Evolutionary conservation across 2,888 invertebrate genomes (phyloP), one percentile per base, ranked within the genome.

Genomic region (Drosophila phalerata): DNA sequence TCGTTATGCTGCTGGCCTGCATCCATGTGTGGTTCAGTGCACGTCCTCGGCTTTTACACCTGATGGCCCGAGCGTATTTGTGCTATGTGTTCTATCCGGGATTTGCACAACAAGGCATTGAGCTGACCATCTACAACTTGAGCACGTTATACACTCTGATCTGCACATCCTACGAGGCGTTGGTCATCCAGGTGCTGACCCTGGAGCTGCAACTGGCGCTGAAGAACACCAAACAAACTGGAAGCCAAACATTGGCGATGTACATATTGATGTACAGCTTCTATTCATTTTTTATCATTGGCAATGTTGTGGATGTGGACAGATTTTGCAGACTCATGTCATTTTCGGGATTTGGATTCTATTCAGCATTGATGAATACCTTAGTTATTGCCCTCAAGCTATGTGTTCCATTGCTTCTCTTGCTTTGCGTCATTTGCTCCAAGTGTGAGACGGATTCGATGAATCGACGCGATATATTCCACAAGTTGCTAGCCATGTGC

Each of bases 241-340:
- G 13, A 1, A 64, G 49, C 8, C 81, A 73, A 19, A 79, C 76
- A 3, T 52, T 77, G 92, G 97, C 96, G 0, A 73, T 88, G 43
- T 79, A 87, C 22, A 84, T 91, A 6, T 93, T 97, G 72, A 93
- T 96, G 43, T 96, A 97, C 82, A 96, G 97, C 49, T 94, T 97
- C 71, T 92, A 97, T 79, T 96, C 97, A 11, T 98, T 98, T 92
- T 99, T 98, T 92, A 98, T 98, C 8, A 97, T 97, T 8, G 99
- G 99, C 22, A 99, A 99, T 91, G 96, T 98, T 90, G 98, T 98
- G 9, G 98, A 98, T 71, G 93, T 99, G 28, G 98, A 98, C 92
- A 97, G 97, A 13, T 99, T 98, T 93, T 98, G 98, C 93, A 97
- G 98, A 0, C 95, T 96, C 90, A 97, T 98, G 94, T 96, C 97